Conservation (phyloP, 2,888 invertebrate species). For the Heliconius ismenius region DNA sequence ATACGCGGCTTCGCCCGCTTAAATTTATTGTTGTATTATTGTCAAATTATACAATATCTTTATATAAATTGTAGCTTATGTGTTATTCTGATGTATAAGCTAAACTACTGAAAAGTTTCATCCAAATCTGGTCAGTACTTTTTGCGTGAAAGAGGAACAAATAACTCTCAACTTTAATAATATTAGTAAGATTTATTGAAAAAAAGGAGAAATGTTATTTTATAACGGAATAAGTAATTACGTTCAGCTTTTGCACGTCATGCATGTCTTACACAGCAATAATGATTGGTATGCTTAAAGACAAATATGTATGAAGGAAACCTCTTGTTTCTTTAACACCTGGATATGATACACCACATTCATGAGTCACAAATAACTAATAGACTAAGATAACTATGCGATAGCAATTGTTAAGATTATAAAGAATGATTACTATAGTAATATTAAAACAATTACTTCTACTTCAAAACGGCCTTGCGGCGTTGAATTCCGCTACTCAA, state of each 20-base stretch:
- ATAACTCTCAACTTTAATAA: too few species aligned
- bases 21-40: too few species aligned
- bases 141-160: too few species aligned
- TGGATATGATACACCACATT: slow-evolving; percentile 4
- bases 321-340: neutral
- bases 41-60: too few species aligned
- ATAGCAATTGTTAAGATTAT: neutral
- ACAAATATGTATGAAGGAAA: neutral
- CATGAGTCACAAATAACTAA: neutral
- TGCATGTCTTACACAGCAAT: neutral
- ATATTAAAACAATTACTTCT: neutral
- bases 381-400: neutral
- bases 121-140: too few species aligned
- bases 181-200: too few species aligned
- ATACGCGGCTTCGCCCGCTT: neutral
- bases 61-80: too few species aligned
- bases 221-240: neutral
- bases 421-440: neutral
- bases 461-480: neutral
- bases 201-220: neutral
- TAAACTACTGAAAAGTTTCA: too few species aligned
- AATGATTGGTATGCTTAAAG: neutral
- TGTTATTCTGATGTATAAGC: too few species aligned
- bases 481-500: too few species aligned
- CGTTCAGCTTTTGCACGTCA: neutral